Conservation (phyloP, 1,140 invertebrate genomes). For the Aphidius ervi region DNA sequence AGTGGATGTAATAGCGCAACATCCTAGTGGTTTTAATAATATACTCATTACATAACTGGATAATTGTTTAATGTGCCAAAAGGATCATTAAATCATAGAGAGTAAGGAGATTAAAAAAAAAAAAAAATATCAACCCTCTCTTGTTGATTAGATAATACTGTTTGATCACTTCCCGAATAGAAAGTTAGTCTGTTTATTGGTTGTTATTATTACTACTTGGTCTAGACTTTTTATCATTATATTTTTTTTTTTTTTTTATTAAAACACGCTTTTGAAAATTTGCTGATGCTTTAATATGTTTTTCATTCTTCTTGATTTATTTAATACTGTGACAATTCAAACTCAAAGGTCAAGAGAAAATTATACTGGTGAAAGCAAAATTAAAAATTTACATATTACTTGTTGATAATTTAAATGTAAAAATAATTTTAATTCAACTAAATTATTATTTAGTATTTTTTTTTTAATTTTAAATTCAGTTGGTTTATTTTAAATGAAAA, state of each 20-base stretch:
- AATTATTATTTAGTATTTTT: not conserved
- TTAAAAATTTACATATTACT: too few relatives aligned
- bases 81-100: slow-evolving; percentile 17
- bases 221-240: not conserved
- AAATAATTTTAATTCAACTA: not conserved
- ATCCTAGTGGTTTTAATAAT: not conserved
- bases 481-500: not conserved
- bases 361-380: too few relatives aligned
- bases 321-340: too few relatives aligned
- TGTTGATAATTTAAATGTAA: too few relatives aligned
- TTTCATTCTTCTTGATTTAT: too few relatives aligned
- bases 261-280: too few relatives aligned
- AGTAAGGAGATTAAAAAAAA: slow-evolving; percentile 12
- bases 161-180: slow-evolving; percentile 44
- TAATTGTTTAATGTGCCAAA: slow-evolving; percentile 21
- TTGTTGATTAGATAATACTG: slow-evolving; percentile 44
- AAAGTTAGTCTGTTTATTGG: slow-evolving; percentile 33
- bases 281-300: too few relatives aligned
- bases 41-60: not conserved
- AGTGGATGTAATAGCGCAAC: not conserved
- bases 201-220: not conserved
- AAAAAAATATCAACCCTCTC: slow-evolving; percentile 23
- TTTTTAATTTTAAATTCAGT: not conserved
- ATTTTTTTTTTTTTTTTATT: too few relatives aligned
- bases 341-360: too few relatives aligned